Evolutionary conservation across 2,797 vertebrate species (phyloP).

Genomic region (Alosa sapidissima): DNA sequence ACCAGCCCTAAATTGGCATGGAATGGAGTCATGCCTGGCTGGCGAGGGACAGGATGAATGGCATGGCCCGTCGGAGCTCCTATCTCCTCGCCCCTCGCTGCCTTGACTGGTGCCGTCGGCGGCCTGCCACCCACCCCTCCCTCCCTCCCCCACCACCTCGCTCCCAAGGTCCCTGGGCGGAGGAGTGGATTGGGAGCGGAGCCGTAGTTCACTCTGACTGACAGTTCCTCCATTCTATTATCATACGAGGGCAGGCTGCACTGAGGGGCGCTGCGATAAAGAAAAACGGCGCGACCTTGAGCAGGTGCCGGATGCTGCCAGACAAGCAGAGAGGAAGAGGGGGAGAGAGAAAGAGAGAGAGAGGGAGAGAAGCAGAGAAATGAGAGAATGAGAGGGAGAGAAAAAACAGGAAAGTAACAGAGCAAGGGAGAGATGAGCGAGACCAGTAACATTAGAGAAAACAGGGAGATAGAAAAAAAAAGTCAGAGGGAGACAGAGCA

Average conservation of each 20-base stretch:
- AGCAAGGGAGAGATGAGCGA: neutral
- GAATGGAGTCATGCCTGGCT: neutral
- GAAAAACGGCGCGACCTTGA: slow-evolving; percentile 6
- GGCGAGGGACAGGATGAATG: slow-evolving; percentile 6
- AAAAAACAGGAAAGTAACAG: neutral
- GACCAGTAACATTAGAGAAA: neutral
- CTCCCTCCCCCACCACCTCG: neutral
- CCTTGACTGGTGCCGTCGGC: neutral
- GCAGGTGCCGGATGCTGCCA: neutral
- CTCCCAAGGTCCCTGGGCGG: neutral
- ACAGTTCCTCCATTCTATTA: slow-evolving; percentile 19
- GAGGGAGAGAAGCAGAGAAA: neutral
- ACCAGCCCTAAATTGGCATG: slow-evolving; percentile 1
- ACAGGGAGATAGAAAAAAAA: neutral
- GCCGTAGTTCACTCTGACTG: slow-evolving; percentile 16
- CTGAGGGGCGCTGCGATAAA: neutral
- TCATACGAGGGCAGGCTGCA: slow-evolving; percentile 1
- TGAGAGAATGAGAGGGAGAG: neutral
- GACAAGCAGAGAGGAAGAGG: neutral
- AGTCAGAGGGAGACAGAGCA: neutral
- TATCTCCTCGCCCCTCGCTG: neutral
- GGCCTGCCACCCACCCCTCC: neutral
- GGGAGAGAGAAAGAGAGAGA: neutral
- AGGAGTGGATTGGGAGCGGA: neutral
- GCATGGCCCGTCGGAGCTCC: neutral